Evolutionary conservation across 37 sponge, comb jelly and placozoan species (phyloP), one percentile per base, ranked within the genome.

Genomic region (Eunapius fragilis): DNA sequence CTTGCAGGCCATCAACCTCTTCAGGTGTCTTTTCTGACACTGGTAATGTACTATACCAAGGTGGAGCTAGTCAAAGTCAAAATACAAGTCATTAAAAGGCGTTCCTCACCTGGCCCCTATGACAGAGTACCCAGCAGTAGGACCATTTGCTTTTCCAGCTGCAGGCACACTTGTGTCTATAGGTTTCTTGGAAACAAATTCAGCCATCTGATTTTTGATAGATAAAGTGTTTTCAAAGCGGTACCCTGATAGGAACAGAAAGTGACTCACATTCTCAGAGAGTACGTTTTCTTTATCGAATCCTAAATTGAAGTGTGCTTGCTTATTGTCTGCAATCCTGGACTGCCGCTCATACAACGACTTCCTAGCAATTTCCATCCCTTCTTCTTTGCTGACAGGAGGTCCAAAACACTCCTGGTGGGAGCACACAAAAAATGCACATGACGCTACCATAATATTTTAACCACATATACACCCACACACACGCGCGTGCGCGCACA

Each of bases 281-380:
- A 82, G 30, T 19, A 58, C 31, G 3, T 50, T 32, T 4, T 70
- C 28, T 3, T 28, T 6, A 37, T 87, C 88, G 75, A 87, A 95
- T n/a, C 96, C 96, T 2, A 92, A 77, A 23, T 73, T 36, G 37
- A 95, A 88, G 84, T 92, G 96, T 12, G 93, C 90, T 31, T 67
- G 36, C 67, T 93, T 92, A 80, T 88, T 95, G 80, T 92, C 88
- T 25, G 37, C 32, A 11, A 67, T 80, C 31, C 93, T 83, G 0
- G 81, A 33, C 38, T 67, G 77, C 80, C 87, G 83, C 31, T 87
- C 88, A 17, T 67, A 26, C 68, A 82, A 37, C 36, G 77, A 31
- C 41, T 34, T 58, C 71, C 73, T 67, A 74, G 47, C 25, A 47
- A 47, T 35, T 2, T 25, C 11, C 73, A 69, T 45, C 45, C 50